A percentile compares a stretch with the other conserved stretches of the same genome.
Conservation (phyloP, 2,888 invertebrate genomes). For the Choristoneura rosaceana region DNA sequence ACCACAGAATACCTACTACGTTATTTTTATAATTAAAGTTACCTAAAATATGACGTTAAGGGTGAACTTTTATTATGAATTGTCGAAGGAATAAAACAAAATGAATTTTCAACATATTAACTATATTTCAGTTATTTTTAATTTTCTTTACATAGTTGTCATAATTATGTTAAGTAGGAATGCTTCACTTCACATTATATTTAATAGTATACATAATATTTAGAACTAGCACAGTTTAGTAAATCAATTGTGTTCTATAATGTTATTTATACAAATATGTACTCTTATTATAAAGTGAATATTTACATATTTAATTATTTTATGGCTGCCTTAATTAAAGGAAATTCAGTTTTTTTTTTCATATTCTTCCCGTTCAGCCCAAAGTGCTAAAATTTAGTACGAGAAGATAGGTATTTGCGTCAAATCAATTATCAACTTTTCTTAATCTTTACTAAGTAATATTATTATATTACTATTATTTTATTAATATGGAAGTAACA, state of each 20-base stretch:
- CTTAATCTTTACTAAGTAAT: too few species aligned
- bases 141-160: conserved; percentile 40
- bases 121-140: conserved; percentile 46
- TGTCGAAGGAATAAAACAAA: conserved; percentile 24
- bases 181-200: conserved; percentile 37
- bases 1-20: too few species aligned
- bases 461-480: too few species aligned
- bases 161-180: conserved; percentile 34
- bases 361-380: neutral
- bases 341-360: neutral
- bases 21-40: too few species aligned
- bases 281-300: neutral
- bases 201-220: conserved; percentile 44
- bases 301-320: conserved; percentile 21
- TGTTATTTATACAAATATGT: conserved; percentile 45
- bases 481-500: too few species aligned
- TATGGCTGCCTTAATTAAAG: neutral
- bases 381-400: too few species aligned
- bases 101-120: conserved; percentile 44
- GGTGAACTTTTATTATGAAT: too few species aligned
- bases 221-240: conserved; percentile 46
- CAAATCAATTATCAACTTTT: too few species aligned
- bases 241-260: neutral
- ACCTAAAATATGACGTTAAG: too few species aligned
- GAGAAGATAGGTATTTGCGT: too few species aligned